Base-by-base conservation (phyloP, 2,888 invertebrate genomes). In the Cataglyphis altisquamis region DNA sequence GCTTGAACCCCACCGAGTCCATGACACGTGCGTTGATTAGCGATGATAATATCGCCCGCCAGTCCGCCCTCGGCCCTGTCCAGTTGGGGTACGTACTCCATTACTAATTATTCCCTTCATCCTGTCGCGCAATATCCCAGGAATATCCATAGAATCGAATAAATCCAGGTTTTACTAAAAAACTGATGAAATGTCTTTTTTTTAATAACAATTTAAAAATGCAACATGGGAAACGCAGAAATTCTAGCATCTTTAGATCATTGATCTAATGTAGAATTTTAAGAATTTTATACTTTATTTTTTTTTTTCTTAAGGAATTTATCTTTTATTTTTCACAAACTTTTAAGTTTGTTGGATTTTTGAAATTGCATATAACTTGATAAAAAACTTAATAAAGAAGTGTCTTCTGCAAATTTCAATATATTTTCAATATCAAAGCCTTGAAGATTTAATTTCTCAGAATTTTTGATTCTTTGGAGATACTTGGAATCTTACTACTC, bases 11-110 rank as follows among this genome's bases (percentile, higher is more conserved):
- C 96, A 98, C 98, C 96, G 98, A 98, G 96, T 98, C 98, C 96
- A 98, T 98, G 98, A 98, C 98, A 96, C 97, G 98, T 95, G 98
- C 98, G 96, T 97, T 98, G 96, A 98, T 98, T 96, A 97, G 97
- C 96, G 98, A 98, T 96, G 98, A 98, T 96, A 97, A 96, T 95
- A 96, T 96, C 94, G 96, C 97, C 96, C 97, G 97, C 96, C 97
- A 97, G 96, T 97, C 97, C 96, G 97, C 96, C 94, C 96, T 97
- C 96, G 98, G 98, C 96, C 98, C 98, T 96, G 98, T 98, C 95
- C 98, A 98, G 96, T 97, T 98, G 96, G 98, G 98, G 98, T 98
- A 98, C 96, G 98, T 98, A 97, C 97, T 95, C 94, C 94, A 92
- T 90, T 85, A 90, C 91, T 93, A 91, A 90, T 91, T 91, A 91